Conservation (phyloP, 2,888 invertebrate genomes). For the Tetropium fuscum region DNA sequence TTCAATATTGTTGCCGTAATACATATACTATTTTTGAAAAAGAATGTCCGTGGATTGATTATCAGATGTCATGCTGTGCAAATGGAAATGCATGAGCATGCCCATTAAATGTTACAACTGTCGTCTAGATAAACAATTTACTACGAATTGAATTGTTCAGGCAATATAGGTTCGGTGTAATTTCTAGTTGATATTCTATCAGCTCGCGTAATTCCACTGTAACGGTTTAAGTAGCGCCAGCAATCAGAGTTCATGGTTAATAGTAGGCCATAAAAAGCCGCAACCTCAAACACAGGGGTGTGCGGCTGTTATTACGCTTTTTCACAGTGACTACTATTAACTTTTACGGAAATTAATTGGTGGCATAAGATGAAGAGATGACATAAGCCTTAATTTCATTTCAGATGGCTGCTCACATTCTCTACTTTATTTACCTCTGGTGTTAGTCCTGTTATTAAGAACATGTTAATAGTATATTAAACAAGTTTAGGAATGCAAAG, state of each 20-base stretch:
- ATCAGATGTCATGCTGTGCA: too few relatives aligned
- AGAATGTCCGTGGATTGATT: too few relatives aligned
- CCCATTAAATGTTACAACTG: slow-evolving; percentile 28
- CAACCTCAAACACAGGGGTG: slow-evolving; percentile 26
- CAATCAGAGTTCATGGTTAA: slow-evolving; percentile 50
- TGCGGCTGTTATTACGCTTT: slow-evolving; percentile 20
- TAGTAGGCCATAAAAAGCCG: slow-evolving; percentile 42
- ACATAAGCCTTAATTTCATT: slow-evolving; percentile 17
- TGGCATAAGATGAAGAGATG: slow-evolving; percentile 10
- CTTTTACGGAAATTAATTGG: slow-evolving; percentile 25
- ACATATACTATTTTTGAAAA: too few relatives aligned
- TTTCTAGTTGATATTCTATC: slow-evolving; percentile 49
- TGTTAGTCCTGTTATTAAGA: too few relatives aligned
- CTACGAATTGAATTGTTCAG: slow-evolving; percentile 28
- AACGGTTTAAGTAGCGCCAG: slow-evolving; percentile 42
- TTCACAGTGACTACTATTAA: slow-evolving; percentile 24
- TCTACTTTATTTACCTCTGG: too few relatives aligned
- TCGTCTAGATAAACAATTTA: slow-evolving; percentile 32
- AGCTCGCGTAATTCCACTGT: slow-evolving; percentile 40
- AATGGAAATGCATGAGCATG: too few relatives aligned
- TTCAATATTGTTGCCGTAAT: too few relatives aligned
- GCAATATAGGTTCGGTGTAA: slow-evolving; percentile 32
- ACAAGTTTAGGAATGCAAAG: too few relatives aligned
- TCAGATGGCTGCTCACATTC: slow-evolving; percentile 8
- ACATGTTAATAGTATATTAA: too few relatives aligned